Evolutionary conservation across 2,888 invertebrate genomes (phyloP).

Genomic region (Archips crataeganus): DNA sequence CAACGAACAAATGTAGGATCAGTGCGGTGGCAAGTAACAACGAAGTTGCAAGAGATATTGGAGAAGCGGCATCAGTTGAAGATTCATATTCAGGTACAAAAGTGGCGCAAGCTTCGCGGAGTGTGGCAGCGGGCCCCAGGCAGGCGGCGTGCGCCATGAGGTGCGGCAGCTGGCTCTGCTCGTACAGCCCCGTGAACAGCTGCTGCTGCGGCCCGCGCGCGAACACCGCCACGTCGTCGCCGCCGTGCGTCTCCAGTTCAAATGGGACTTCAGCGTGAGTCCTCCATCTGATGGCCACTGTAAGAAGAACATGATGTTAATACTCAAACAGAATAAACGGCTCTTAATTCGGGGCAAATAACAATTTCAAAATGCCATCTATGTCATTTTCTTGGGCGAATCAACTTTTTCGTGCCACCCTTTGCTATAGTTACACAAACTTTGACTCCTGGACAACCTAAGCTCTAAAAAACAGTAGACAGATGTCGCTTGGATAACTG

Average conservation of each 20-base stretch:
- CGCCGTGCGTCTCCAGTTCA: conserved; percentile 89
- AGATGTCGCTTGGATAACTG: too few species aligned
- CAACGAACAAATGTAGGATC: not conserved
- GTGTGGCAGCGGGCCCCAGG: conserved; percentile 84
- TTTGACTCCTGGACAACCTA: too few species aligned
- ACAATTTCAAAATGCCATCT: too few species aligned
- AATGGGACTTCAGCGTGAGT: conserved; percentile 83
- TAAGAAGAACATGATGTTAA: not conserved
- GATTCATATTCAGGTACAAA: not conserved
- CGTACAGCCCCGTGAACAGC: conserved; percentile 90
- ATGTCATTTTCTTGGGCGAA: too few species aligned
- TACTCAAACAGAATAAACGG: too few species aligned
- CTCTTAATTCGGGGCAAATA: too few species aligned
- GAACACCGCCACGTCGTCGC: conserved; percentile 92
- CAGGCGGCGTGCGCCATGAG: conserved; percentile 90
- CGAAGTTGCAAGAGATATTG: not conserved
- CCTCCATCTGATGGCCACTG: conserved; percentile 56
- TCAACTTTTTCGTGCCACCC: too few species aligned
- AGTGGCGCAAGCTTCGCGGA: conserved; percentile 35
- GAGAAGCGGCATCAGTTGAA: too few species aligned
- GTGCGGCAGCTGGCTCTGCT: conserved; percentile 92
- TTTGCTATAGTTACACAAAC: too few species aligned
- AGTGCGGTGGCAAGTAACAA: too few species aligned
- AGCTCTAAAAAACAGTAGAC: too few species aligned
- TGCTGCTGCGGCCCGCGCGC: conserved; percentile 90